Evolutionary conservation across 1,140 invertebrate species (phyloP).

Genomic region (Drosophila sechellia): DNA sequence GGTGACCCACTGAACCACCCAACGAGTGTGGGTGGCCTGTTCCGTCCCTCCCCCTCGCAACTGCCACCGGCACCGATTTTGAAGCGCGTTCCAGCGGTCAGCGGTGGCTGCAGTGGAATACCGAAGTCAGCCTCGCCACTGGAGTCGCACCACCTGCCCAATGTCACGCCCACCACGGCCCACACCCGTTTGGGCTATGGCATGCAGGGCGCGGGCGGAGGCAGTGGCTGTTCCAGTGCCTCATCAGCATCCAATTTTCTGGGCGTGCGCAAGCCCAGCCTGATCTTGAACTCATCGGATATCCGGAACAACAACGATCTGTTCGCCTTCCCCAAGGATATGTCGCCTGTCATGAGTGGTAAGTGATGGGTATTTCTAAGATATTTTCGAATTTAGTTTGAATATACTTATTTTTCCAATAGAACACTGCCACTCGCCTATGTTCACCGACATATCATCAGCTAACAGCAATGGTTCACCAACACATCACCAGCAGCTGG

Average conservation of each 20-base stretch:
- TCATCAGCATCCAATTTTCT: constrained; percentile 61
- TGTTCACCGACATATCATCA: constrained; percentile 73
- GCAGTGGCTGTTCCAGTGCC: constrained; percentile 37
- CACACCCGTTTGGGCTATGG: constrained; percentile 8
- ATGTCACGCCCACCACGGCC: constrained; percentile 61
- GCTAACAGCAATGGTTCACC: constrained; percentile 65
- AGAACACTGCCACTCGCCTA: constrained; percentile 77
- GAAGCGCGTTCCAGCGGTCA: constrained; percentile 44
- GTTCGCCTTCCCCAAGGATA: constrained; percentile 79
- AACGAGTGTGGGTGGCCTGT: constrained; percentile 32
- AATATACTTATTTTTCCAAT: not conserved
- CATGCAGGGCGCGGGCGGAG: constrained; percentile 11
- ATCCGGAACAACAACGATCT: constrained; percentile 78
- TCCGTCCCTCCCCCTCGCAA: constrained; percentile 76
- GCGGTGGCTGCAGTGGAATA: constrained; percentile 35
- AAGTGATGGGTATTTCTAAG: not conserved
- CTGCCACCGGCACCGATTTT: constrained; percentile 75
- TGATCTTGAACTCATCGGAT: constrained; percentile 79
- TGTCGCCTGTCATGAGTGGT: constrained; percentile 74
- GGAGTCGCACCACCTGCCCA: constrained; percentile 78
- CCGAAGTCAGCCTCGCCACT: constrained; percentile 77
- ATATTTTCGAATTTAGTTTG: not conserved
- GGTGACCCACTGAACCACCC: constrained; percentile 53
- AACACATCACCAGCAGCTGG: constrained; percentile 70
- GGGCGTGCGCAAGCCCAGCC: constrained; percentile 70